Evolutionary conservation across 2,797 vertebrate species (phyloP).

Genomic region (Microctenopoma lineatum): DNA sequence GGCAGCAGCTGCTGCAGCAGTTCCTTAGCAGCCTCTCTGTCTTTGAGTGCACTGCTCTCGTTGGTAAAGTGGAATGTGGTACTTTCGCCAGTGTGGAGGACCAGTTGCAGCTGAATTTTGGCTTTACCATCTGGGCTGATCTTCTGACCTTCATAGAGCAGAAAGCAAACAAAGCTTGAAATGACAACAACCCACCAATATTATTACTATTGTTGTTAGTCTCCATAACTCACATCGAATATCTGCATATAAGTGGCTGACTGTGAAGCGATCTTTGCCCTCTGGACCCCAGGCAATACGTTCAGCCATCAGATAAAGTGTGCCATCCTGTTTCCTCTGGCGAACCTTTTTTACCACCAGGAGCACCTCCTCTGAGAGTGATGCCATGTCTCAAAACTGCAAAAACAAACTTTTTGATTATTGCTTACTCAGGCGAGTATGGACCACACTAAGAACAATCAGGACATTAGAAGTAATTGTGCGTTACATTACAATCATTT

Average conservation of each 20-base stretch:
- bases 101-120: slow-evolving; percentile 97
- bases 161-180: neutral
- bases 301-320: slow-evolving; percentile 97
- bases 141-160: slow-evolving; percentile 90
- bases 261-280: slow-evolving; percentile 96
- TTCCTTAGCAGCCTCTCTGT: slow-evolving; percentile 94
- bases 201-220: neutral
- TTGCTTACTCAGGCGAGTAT: neutral
- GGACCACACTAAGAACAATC: neutral
- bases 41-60: slow-evolving; percentile 93
- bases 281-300: slow-evolving; percentile 97
- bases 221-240: slow-evolving; percentile 92
- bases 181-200: neutral
- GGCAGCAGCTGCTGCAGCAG: slow-evolving; percentile 97
- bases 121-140: slow-evolving; percentile 99
- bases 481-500: neutral
- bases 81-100: slow-evolving; percentile 95
- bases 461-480: neutral
- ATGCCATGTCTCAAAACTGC: slow-evolving; percentile 86
- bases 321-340: slow-evolving; percentile 98
- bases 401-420: neutral
- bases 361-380: slow-evolving; percentile 97
- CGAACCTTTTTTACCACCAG: slow-evolving; percentile 96
- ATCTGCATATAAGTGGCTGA: slow-evolving; percentile 97
- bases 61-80: slow-evolving; percentile 98